Percentiles rank a stretch among this genome's conserved stretches.
Conservation (phyloP, 2,888 invertebrate species). For the Nyleta sp. region DNA sequence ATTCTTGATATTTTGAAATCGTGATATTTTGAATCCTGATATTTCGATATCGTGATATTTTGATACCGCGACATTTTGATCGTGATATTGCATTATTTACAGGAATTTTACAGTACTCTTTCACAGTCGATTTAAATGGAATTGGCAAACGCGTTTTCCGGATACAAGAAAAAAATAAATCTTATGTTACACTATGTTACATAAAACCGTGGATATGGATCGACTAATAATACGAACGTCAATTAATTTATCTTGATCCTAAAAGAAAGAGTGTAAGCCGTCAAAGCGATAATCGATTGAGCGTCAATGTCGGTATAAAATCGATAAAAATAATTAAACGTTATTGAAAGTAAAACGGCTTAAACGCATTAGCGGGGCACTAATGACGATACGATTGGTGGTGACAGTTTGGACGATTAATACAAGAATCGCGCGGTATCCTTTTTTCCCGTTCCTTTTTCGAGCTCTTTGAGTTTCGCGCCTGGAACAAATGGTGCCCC, state of each 20-base stretch:
- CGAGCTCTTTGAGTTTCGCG: conserved; percentile 66
- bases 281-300: conserved; percentile 61
- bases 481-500: conserved; percentile 74
- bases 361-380: conserved; percentile 55
- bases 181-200: conserved; percentile 25
- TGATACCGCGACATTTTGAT: too few species aligned
- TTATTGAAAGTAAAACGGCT: conserved; percentile 60
- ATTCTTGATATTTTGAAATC: too few species aligned
- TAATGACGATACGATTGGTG: conserved; percentile 66
- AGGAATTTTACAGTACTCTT: too few species aligned
- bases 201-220: conserved; percentile 24
- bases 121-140: too few species aligned
- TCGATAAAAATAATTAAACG: conserved; percentile 60
- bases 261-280: conserved; percentile 47
- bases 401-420: conserved; percentile 66
- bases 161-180: conserved; percentile 21
- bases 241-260: conserved; percentile 45
- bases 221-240: conserved; percentile 42
- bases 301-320: conserved; percentile 51
- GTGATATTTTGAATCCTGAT: too few species aligned
- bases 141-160: conserved; percentile 1
- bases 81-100: too few species aligned
- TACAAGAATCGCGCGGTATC: conserved; percentile 60
- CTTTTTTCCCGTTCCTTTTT: conserved; percentile 62
- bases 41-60: too few species aligned